Evolutionary conservation across 2,113 vertebrate species (phyloP).

Genomic region (Blennius ocellaris): DNA sequence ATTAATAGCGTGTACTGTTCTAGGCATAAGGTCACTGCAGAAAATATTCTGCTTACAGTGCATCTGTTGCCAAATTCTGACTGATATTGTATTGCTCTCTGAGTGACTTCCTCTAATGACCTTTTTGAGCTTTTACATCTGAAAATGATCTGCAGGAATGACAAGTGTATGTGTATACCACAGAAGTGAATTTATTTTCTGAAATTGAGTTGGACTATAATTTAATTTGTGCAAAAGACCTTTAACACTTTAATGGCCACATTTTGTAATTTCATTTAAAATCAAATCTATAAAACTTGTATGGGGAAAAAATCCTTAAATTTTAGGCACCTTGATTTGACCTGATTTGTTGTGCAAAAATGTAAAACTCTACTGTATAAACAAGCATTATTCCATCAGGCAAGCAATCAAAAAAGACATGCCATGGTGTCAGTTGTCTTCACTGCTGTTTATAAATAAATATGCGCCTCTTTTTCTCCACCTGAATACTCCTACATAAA

Average conservation of each 20-base stretch:
- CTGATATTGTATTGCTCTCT: conserved; percentile 4
- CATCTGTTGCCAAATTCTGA: not conserved
- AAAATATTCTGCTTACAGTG: conserved; percentile 35
- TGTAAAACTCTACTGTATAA: not conserved
- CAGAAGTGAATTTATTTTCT: not conserved
- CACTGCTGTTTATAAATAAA: too few relatives aligned
- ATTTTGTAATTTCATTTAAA: too few relatives aligned
- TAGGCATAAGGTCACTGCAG: conserved; percentile 48
- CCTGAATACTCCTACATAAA: too few relatives aligned
- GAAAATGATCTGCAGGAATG: too few relatives aligned
- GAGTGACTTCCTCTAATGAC: not conserved
- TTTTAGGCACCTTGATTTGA: not conserved
- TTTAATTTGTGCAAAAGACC: not conserved
- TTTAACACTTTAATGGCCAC: too few relatives aligned
- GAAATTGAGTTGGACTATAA: not conserved
- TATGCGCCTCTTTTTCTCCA: too few relatives aligned
- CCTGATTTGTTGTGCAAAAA: not conserved
- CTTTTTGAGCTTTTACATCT: not conserved
- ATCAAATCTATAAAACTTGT: too few relatives aligned
- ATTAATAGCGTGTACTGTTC: conserved; percentile 48
- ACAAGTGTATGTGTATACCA: not conserved
- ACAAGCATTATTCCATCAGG: not conserved
- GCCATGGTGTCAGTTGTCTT: too few relatives aligned
- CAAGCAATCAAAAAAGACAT: too few relatives aligned
- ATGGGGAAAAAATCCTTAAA: too few relatives aligned